Percentiles rank a stretch among this genome's conserved stretches.
Conservation (phyloP, 2,888 invertebrate species). For the Hyposoter dolosus region DNA sequence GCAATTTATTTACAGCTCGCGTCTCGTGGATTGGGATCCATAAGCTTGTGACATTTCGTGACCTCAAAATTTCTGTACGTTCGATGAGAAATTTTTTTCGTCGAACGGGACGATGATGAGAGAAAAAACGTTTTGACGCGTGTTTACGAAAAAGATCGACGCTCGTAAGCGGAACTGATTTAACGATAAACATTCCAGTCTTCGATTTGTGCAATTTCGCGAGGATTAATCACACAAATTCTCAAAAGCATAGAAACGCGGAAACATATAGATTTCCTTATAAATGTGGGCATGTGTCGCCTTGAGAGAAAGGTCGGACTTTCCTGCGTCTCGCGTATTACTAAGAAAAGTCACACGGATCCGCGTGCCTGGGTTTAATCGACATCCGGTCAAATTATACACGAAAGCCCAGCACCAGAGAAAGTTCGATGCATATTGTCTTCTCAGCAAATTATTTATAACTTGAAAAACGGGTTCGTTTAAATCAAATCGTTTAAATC, state of each 20-base stretch:
- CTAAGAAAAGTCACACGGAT: conserved; percentile 46
- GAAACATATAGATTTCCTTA: conserved; percentile 11
- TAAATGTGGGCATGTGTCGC: background rate
- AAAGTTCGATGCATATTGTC: conserved; percentile 40
- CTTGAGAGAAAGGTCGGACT: conserved; percentile 61
- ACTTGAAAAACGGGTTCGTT: conserved; percentile 25
- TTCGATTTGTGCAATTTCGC: conserved; percentile 7
- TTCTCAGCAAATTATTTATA: background rate
- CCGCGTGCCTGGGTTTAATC: conserved; percentile 29
- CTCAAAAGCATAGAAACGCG: conserved; percentile 11
- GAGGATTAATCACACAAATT: conserved; percentile 8
- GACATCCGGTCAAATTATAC: conserved; percentile 54
- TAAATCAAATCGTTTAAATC: background rate
- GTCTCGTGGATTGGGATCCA: conserved; percentile 37
- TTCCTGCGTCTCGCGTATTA: conserved; percentile 46
- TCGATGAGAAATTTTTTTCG: conserved; percentile 34
- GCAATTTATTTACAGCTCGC: background rate
- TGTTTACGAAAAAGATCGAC: background rate
- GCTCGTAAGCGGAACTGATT: background rate
- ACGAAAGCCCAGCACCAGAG: conserved; percentile 28
- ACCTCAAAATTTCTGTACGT: conserved; percentile 6
- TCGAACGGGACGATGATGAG: conserved; percentile 11
- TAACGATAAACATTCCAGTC: background rate
- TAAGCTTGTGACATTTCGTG: background rate
- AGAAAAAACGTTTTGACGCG: background rate